Evolutionary conservation across 53 echinoderm and acorn worm genomes (phyloP), one percentile per base, ranked within the genome.

Genomic region (Paracentrotus lividus): DNA sequence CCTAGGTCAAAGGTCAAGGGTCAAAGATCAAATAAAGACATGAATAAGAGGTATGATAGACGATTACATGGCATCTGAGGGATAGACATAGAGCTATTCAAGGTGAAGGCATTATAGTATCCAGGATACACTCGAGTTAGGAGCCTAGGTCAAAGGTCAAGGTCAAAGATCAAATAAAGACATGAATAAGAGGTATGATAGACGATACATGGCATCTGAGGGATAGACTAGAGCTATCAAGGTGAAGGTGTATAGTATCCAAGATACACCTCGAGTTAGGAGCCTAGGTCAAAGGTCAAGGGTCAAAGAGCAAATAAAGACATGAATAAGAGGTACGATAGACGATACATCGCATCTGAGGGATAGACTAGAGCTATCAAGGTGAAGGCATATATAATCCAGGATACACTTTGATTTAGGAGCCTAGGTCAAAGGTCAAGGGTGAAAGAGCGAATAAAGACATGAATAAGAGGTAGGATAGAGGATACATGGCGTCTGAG

Each of bases 141-240:
- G n/a, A n/a, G n/a, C n/a, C n/a, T n/a, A n/a, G n/a, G n/a, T n/a
- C n/a, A n/a, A n/a, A n/a, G n/a, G n/a, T n/a, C n/a, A n/a, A n/a
- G n/a, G n/a, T n/a, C n/a, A n/a, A n/a, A n/a, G n/a, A n/a, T n/a
- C n/a, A n/a, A n/a, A n/a, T n/a, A n/a, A n/a, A n/a, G n/a, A n/a
- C n/a, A n/a, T n/a, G n/a, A n/a, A n/a, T 4, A 95, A 32, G 93
- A 93, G 77, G 77, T 95, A 95, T 16, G 93, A 69, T 38, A 93
- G 90, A 42, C 95, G 90, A 78, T 95, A 95, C 60, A 93, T 85
- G 3, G 93, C 84, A 18, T 95, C 95, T 0, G 93, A 66, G 15
- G 86, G 93, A 44, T 85, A 95, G 10, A 95, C 75, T 8, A 95
- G 68, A 23, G 93, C 42, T 32, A 77, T 51, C 27, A 95, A 10